Base-by-base conservation (phyloP, 2,797 vertebrate species). In the Hipposideros larvatus region DNA sequence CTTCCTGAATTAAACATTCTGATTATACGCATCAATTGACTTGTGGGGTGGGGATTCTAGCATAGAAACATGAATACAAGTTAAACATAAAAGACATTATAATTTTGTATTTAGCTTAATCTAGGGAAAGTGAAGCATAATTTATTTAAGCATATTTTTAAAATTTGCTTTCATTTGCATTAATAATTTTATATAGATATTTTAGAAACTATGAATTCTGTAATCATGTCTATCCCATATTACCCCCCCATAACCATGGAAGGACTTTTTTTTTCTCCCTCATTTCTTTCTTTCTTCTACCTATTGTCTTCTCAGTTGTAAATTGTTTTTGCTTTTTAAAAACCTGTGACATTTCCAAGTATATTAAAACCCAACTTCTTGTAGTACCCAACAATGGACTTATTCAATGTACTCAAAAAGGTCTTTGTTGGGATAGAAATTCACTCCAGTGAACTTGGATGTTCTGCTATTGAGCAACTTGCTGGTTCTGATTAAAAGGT, bases 1-100 rank as follows among this genome's bases (percentile, higher is more conserved):
- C 22, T 83, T 90, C 22, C 66, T 83, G 16, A 91, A 73, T 87
- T 88, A 90, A 93, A 90, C 57, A 59, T 53, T 95, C 24, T 80
- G 26, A 82, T 92, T 90, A 13, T 79, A 26, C 11, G 89, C 5
- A 74, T 74, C 22, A 57, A 8, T 46, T 78, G 80, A 90, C 43
- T 92, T 87, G 10, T 18, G 11, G 34, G 61, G 6, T 61, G 10
- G 26, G 0, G 2, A 55, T 22, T 92, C 46, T 57, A 86, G 24
- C 13, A 82, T 41, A 85, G 87, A 95, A 91, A 66, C 3, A 31
- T 61, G 2, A 74, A 41, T 59, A 88, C 73, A 83, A 91, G 9
- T 71, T 51, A 75, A 94, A 48, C 22, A 51, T 83, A 53, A 43
- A n/a, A 80, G 34, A 19, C 24, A 75, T 75, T 85, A 90, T 37